Conservation (phyloP, 2,888 invertebrate species). For the Parnassius apollo region DNA sequence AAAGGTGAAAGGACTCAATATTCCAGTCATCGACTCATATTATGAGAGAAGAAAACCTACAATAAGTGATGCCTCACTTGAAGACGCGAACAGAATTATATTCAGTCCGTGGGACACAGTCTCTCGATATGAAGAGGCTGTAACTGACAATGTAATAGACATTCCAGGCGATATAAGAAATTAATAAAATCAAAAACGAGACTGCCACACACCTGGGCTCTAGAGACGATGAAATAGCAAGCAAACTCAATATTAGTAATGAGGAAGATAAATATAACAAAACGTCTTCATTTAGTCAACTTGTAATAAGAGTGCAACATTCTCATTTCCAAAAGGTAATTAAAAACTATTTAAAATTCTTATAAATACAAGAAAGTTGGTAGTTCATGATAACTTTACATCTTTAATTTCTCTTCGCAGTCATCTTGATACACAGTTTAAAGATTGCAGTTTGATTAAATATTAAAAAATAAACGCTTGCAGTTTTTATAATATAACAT, state of each 20-base stretch:
- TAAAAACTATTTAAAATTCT: neutral
- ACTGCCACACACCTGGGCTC: constrained; percentile 48
- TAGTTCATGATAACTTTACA: too few species aligned
- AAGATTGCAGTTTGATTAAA: too few species aligned
- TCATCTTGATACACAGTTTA: too few species aligned
- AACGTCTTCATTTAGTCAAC: constrained; percentile 74
- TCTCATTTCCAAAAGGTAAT: constrained; percentile 73
- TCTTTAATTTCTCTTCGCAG: too few species aligned
- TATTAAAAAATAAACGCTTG: too few species aligned
- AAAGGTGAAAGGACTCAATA: constrained; percentile 73
- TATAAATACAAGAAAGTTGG: too few species aligned
- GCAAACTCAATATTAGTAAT: constrained; percentile 70
- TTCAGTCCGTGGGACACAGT: constrained; percentile 78
- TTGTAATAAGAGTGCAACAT: constrained; percentile 74
- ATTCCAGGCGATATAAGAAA: constrained; percentile 64
- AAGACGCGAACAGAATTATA: constrained; percentile 79
- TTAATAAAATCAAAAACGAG: constrained; percentile 58
- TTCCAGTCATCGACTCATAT: constrained; percentile 61
- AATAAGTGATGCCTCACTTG: constrained; percentile 70
- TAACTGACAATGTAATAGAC: constrained; percentile 72
- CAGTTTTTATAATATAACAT: too few species aligned
- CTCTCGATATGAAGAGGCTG: constrained; percentile 69
- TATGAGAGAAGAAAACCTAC: constrained; percentile 60
- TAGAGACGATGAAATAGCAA: constrained; percentile 62
- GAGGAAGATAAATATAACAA: constrained; percentile 77